Evolutionary conservation across 2,888 invertebrate genomes (phyloP).

Genomic region (Erebia palarica): DNA sequence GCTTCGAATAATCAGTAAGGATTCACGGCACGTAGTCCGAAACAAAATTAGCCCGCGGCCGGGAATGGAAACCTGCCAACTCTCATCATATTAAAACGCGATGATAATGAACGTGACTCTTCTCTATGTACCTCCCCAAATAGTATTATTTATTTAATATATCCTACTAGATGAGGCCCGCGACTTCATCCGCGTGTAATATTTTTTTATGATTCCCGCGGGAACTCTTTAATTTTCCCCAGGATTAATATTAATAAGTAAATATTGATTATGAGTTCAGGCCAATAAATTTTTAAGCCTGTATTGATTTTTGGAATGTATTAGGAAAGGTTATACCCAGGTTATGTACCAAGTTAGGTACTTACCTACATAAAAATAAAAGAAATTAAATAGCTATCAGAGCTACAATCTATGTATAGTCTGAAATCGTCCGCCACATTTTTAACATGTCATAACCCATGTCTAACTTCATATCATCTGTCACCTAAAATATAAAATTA

Average conservation of each 20-base stretch:
- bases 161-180: too few species aligned
- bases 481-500: not conserved
- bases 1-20: constrained; percentile 52
- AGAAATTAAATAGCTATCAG: too few species aligned
- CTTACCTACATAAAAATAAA: too few species aligned
- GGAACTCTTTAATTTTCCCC: too few species aligned
- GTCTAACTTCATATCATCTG: constrained; percentile 3
- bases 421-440: not conserved
- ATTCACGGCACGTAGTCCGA: constrained; percentile 70
- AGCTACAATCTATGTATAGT: too few species aligned
- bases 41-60: constrained; percentile 70
- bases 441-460: constrained; percentile 11
- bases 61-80: constrained; percentile 71
- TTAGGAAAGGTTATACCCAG: too few species aligned
- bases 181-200: too few species aligned
- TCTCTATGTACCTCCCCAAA: constrained; percentile 42
- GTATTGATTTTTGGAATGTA: too few species aligned
- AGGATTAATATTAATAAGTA: too few species aligned
- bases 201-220: too few species aligned
- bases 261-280: not conserved
- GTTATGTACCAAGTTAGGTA: too few species aligned
- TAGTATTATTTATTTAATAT: constrained; percentile 28
- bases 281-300: too few species aligned
- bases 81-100: constrained; percentile 73
- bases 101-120: constrained; percentile 69